Evolutionary conservation across 2,113 vertebrate genomes (phyloP).

Genomic region (Sterrhoptilus dennistouni): DNA sequence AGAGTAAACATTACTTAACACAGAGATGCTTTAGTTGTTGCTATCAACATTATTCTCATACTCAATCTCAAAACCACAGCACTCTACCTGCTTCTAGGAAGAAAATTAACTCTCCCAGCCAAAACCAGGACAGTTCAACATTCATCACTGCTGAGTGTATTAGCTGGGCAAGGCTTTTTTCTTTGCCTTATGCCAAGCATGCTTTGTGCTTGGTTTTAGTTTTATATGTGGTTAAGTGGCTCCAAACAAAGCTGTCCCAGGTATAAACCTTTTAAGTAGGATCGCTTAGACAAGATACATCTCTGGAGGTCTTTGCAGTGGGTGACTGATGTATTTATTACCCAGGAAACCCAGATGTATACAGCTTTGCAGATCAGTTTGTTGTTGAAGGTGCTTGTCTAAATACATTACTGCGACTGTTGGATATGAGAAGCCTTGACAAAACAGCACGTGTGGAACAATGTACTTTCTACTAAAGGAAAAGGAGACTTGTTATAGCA

Average conservation of each 20-base stretch:
- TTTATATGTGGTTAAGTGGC: background rate
- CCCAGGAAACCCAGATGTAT: background rate
- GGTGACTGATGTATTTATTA: background rate
- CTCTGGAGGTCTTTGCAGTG: background rate
- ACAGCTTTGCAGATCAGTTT: background rate
- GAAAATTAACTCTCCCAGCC: background rate
- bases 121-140: background rate
- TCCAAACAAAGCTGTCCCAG: background rate
- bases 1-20: background rate
- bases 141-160: background rate
- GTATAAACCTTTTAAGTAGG: background rate
- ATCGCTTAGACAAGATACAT: background rate
- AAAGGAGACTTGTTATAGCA: background rate
- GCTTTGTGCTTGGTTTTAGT: background rate
- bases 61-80: background rate
- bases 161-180: background rate
- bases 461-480: background rate
- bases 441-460: background rate
- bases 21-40: background rate
- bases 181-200: fast-evolving
- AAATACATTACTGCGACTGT: background rate
- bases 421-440: background rate
- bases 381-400: background rate
- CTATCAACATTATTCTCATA: background rate
- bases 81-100: background rate